These are phyloP conservation scores for Rhagoletis pomonella DNA, from an alignment of 1,140 invertebrate genomes.

Conservation along the genomic window DNA sequence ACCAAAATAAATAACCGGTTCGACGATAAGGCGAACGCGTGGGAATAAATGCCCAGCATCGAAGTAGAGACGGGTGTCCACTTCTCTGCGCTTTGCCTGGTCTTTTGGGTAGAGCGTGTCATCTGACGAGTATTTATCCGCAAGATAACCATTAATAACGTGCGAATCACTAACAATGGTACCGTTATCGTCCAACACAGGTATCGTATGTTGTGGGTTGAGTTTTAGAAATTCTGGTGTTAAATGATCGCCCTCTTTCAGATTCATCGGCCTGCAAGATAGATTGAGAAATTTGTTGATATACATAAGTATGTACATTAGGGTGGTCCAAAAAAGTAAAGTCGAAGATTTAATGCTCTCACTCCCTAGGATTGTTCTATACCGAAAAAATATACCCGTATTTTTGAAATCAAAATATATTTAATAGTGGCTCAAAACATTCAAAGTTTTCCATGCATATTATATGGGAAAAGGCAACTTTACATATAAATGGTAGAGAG, in stretches of 20 bases:
- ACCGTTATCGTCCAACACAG: slow-evolving; percentile 81
- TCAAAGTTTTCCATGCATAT: too few relatives aligned
- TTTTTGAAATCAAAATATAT: too few relatives aligned
- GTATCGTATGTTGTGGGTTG: slow-evolving; percentile 83
- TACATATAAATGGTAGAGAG: too few relatives aligned
- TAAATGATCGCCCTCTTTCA: slow-evolving; percentile 78
- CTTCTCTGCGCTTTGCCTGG: slow-evolving; percentile 74
- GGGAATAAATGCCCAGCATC: slow-evolving; percentile 79
- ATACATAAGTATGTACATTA: not conserved
- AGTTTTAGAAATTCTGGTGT: slow-evolving; percentile 84
- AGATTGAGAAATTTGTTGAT: not conserved
- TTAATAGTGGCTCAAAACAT: too few relatives aligned
- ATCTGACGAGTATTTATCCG: slow-evolving; percentile 76
- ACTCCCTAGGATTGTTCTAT: too few relatives aligned
- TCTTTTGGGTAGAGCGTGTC: slow-evolving; percentile 78
- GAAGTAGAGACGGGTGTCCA: slow-evolving; percentile 78
- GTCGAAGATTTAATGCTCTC: too few relatives aligned
- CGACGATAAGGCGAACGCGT: slow-evolving; percentile 75
- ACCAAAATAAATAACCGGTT: slow-evolving; percentile 68
- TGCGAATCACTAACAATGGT: slow-evolving; percentile 79
- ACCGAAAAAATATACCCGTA: too few relatives aligned
- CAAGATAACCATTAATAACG: slow-evolving; percentile 78
- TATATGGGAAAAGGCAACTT: too few relatives aligned
- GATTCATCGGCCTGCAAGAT: slow-evolving; percentile 66
- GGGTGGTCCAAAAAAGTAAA: too few relatives aligned